These are phyloP conservation scores for Xenopus borealis DNA, from an alignment of 2,113 vertebrate species.

Conservation along the genomic window DNA sequence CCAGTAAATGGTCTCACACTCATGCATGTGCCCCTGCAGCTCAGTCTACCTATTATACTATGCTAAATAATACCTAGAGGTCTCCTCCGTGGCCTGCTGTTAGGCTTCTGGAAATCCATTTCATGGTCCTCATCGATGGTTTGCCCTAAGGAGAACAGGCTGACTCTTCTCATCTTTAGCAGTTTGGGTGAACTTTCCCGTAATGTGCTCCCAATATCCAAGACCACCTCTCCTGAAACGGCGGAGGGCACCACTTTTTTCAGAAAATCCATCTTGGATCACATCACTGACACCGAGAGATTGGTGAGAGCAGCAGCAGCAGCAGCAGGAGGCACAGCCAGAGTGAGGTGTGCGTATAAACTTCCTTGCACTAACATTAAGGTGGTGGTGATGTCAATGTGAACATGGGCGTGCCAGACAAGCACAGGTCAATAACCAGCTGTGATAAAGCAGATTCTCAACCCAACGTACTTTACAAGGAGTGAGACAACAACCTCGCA, in stretches of 20 bases:
- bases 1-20: too few species aligned
- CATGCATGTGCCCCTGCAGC: too few species aligned
- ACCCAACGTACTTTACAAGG: slow-evolving; percentile 64
- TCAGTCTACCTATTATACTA: too few species aligned
- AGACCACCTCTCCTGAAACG: slow-evolving; percentile 69
- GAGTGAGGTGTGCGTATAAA: slow-evolving; percentile 35
- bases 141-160: slow-evolving; percentile 73
- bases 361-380: slow-evolving; percentile 60
- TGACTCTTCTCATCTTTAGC: slow-evolving; percentile 78
- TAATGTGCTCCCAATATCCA: slow-evolving; percentile 55
- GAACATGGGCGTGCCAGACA: slow-evolving; percentile 61
- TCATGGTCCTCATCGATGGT: slow-evolving; percentile 66
- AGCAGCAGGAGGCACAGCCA: slow-evolving; percentile 18
- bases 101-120: slow-evolving; percentile 5
- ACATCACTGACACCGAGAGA: slow-evolving; percentile 18
- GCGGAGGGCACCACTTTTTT: slow-evolving; percentile 80
- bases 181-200: slow-evolving; percentile 75
- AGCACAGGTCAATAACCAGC: slow-evolving; percentile 67
- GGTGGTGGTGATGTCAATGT: slow-evolving; percentile 65
- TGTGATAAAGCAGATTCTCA: slow-evolving; percentile 80
- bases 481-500: slow-evolving; percentile 53
- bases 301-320: slow-evolving; percentile 7
- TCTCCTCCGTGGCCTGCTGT: slow-evolving; percentile 44
- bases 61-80: slow-evolving; percentile 16
- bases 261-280: slow-evolving; percentile 82